Percentiles rank a stretch among this genome's conserved stretches.
Evolutionary conservation across 1,140 invertebrate genomes (phyloP).

Genomic region (Eumaeus atala): DNA sequence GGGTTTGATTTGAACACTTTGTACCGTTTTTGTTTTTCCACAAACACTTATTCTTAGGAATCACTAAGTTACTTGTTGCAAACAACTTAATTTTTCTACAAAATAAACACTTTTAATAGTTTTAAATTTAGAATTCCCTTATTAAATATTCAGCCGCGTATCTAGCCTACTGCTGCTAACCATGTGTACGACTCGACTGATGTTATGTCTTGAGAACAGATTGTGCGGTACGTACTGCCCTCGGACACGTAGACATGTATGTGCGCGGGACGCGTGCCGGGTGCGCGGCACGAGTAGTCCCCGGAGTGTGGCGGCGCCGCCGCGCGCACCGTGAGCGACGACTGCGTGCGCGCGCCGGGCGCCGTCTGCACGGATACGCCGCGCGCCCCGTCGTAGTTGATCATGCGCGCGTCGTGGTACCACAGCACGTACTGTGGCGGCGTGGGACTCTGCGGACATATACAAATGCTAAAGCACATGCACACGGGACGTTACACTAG

Average conservation of each 20-base stretch:
- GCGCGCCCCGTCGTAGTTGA: constrained; percentile 89
- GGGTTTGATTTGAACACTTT: too few relatives aligned
- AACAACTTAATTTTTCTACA: background rate
- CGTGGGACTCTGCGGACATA: constrained; percentile 82
- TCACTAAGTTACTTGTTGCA: too few relatives aligned
- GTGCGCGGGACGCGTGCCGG: constrained; percentile 90
- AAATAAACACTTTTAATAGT: background rate
- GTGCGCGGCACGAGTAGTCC: constrained; percentile 92
- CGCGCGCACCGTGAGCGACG: constrained; percentile 84
- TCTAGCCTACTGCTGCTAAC: background rate
- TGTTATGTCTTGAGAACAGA: background rate
- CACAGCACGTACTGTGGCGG: constrained; percentile 92
- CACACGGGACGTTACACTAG: constrained; percentile 26
- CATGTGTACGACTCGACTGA: background rate
- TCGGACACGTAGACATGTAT: constrained; percentile 92
- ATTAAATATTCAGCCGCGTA: background rate
- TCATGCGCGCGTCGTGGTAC: constrained; percentile 93
- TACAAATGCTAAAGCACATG: background rate
- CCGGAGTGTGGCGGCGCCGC: constrained; percentile 89
- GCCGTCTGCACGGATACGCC: constrained; percentile 89
- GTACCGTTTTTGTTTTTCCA: too few relatives aligned
- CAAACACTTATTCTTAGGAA: too few relatives aligned
- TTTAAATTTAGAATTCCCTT: background rate
- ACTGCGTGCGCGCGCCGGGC: constrained; percentile 87
- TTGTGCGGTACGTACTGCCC: constrained; percentile 76